Conservation (phyloP, 2,888 invertebrate genomes). For the Spilarctia lutea region DNA sequence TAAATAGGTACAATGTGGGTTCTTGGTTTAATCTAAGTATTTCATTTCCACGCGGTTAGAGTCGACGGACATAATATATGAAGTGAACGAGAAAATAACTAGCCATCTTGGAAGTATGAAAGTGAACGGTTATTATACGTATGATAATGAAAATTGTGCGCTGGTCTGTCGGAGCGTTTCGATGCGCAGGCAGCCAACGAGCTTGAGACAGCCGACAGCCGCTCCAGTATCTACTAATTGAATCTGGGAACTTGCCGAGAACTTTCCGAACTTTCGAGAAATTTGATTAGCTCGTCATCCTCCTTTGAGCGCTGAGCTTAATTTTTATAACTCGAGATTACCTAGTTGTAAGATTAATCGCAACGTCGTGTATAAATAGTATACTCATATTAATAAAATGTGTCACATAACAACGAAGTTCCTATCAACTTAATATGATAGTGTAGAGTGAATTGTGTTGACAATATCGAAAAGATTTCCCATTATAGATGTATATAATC, state of each 20-base stretch:
- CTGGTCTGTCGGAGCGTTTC: slow-evolving; percentile 41
- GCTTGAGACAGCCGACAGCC: slow-evolving; percentile 47
- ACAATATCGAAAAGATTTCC: not conserved
- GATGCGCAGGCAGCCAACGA: slow-evolving; percentile 31
- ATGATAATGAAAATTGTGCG: slow-evolving; percentile 60
- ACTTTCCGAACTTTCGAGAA: slow-evolving; percentile 76
- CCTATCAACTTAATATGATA: slow-evolving; percentile 30
- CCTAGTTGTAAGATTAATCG: slow-evolving; percentile 59
- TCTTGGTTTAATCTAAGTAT: not conserved
- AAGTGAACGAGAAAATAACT: slow-evolving; percentile 38
- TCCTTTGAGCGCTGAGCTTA: slow-evolving; percentile 69
- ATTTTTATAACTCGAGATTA: slow-evolving; percentile 68
- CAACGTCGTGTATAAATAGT: slow-evolving; percentile 49
- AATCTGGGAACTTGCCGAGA: slow-evolving; percentile 78
- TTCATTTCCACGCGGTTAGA: not conserved
- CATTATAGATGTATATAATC: not conserved
- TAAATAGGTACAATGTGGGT: not conserved
- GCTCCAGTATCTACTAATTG: slow-evolving; percentile 79
- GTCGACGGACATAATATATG: slow-evolving; percentile 18
- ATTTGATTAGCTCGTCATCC: slow-evolving; percentile 82
- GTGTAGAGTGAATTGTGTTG: slow-evolving; percentile 9
- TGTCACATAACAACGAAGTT: slow-evolving; percentile 4
- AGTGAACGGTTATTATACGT: slow-evolving; percentile 49
- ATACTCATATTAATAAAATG: slow-evolving; percentile 34
- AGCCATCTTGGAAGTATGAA: slow-evolving; percentile 44